Percentiles rank a stretch among this genome's conserved stretches.
These are phyloP conservation scores for Thalassoma bifasciatum DNA, from an alignment of 2,113 vertebrate species.

Conservation along the genomic window DNA sequence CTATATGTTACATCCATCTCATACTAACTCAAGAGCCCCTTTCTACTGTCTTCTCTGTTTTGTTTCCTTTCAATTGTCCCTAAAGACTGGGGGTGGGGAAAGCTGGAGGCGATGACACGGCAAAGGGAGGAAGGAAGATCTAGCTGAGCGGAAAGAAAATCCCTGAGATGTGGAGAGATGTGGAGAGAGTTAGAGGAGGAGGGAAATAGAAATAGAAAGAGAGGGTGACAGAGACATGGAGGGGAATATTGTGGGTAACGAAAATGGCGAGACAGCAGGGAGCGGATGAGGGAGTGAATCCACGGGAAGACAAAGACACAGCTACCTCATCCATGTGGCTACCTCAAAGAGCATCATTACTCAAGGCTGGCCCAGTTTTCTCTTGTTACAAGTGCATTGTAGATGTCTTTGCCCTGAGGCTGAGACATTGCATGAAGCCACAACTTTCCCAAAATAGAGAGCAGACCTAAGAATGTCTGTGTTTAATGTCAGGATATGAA, in stretches of 20 bases:
- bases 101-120: slow-evolving; percentile 38
- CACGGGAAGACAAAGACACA: slow-evolving; percentile 13
- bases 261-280: slow-evolving; percentile 23
- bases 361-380: slow-evolving; percentile 46
- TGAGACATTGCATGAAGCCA: slow-evolving; percentile 36
- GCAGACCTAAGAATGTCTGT: not conserved
- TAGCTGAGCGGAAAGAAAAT: slow-evolving; percentile 47
- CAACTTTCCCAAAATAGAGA: not conserved
- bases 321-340: slow-evolving; percentile 23
- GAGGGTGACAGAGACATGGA: slow-evolving; percentile 39
- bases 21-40: slow-evolving; percentile 41
- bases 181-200: not conserved
- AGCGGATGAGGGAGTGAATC: slow-evolving; percentile 1
- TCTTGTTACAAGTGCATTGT: slow-evolving; percentile 27
- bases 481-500: slow-evolving; percentile 17
- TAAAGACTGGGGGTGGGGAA: slow-evolving; percentile 26
- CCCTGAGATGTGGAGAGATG: slow-evolving; percentile 20
- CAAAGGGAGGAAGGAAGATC: slow-evolving; percentile 54
- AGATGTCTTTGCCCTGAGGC: slow-evolving; percentile 41
- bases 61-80: slow-evolving; percentile 50
- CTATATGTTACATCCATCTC: slow-evolving; percentile 47
- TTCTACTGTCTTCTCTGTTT: slow-evolving; percentile 35
- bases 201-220: slow-evolving; percentile 11
- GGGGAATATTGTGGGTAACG: slow-evolving; percentile 8
- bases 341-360: slow-evolving; percentile 28